A percentile compares a stretch with the other conserved stretches of the same genome.
phyloP scores from a whole-genome alignment of 2,888 invertebrate genomes.

The Cynaeus angustus region DNA sequence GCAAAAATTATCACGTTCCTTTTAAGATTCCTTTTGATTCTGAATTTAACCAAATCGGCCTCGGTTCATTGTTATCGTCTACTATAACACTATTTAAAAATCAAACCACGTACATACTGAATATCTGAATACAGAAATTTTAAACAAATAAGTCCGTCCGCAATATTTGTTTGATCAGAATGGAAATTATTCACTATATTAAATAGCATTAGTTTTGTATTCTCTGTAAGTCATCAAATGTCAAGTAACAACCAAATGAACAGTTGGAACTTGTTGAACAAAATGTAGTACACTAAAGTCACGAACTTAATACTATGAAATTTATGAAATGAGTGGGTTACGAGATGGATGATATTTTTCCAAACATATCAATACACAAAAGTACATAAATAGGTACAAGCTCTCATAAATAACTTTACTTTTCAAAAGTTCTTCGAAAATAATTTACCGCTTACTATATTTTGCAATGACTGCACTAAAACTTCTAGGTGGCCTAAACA shows the following conservation, averaged over 20 bases:
- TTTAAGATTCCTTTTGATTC: slow-evolving; percentile 25
- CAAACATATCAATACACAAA: too few species aligned
- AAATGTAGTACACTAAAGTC: too few species aligned
- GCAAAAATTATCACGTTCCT: slow-evolving; percentile 30
- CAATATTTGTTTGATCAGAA: slow-evolving; percentile 24
- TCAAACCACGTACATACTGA: slow-evolving; percentile 27
- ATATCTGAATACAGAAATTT: slow-evolving; percentile 39
- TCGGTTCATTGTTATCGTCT: slow-evolving; percentile 19
- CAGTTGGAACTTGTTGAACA: too few species aligned
- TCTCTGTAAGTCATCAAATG: background rate
- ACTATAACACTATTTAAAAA: slow-evolving; percentile 31
- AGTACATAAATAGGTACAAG: too few species aligned
- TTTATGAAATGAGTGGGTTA: too few species aligned
- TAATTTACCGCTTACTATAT: too few species aligned
- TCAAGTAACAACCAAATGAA: background rate
- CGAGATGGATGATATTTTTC: too few species aligned
- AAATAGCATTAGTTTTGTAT: slow-evolving; percentile 16
- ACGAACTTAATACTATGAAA: too few species aligned
- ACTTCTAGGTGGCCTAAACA: too few species aligned
- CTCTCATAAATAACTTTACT: too few species aligned
- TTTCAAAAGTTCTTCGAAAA: too few species aligned
- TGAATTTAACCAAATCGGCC: slow-evolving; percentile 24
- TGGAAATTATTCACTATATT: slow-evolving; percentile 20
- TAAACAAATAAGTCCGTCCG: slow-evolving; percentile 33
- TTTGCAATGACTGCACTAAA: too few species aligned